Conservation (phyloP, 2,888 invertebrate genomes). For the Xestia xanthographa region DNA sequence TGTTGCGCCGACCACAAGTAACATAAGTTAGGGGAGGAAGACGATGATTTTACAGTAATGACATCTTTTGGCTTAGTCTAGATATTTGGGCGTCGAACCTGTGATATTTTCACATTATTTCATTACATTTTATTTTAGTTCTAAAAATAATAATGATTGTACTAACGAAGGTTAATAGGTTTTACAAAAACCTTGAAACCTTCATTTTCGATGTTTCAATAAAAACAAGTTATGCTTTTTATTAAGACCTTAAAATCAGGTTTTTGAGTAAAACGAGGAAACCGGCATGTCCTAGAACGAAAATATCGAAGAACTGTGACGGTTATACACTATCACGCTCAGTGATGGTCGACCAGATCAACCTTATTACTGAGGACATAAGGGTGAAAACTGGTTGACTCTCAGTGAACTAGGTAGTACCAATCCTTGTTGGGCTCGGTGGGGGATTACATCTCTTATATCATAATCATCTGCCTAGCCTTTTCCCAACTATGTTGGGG, state of each 20-base stretch:
- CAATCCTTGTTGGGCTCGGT: neutral
- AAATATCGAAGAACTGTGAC: neutral
- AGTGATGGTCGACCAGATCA: neutral
- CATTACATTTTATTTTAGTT: neutral
- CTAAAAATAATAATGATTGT: neutral
- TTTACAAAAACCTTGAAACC: constrained; percentile 5
- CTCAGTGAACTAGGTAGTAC: neutral
- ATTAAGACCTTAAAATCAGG: constrained; percentile 5
- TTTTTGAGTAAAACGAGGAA: constrained; percentile 1
- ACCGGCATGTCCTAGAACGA: neutral
- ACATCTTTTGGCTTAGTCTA: neutral
- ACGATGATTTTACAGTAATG: neutral
- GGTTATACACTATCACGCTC: neutral
- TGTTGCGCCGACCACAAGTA: too few relatives aligned
- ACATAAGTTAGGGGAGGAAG: too few relatives aligned
- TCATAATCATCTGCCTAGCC: too few relatives aligned
- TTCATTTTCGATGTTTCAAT: constrained; percentile 35
- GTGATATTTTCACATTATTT: neutral
- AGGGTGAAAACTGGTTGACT: neutral
- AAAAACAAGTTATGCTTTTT: constrained; percentile 37
- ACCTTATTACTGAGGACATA: neutral
- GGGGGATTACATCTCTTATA: neutral
- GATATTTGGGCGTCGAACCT: neutral
- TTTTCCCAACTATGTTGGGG: too few relatives aligned
- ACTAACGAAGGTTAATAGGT: neutral